Percentiles rank a stretch among this genome's conserved stretches.
Evolutionary conservation across 2,888 invertebrate species (phyloP).

Genomic region (Diplazon laetatorius): DNA sequence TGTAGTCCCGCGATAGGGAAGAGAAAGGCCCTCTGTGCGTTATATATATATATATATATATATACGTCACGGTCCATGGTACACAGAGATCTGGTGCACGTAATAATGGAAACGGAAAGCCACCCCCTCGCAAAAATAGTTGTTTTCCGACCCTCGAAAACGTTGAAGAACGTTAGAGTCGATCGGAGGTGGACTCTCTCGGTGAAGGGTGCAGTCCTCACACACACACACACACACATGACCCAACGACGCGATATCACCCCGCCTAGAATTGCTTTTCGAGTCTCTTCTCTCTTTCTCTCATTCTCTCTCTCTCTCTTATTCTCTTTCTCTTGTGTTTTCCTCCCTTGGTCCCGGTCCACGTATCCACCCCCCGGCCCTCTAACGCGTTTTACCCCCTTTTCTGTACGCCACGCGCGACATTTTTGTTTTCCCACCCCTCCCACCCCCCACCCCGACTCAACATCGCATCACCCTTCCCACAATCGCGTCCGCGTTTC

Average conservation of each 20-base stretch:
- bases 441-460: background rate
- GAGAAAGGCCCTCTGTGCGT: slow-evolving; percentile 9
- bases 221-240: too few relatives aligned
- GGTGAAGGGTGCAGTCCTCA: slow-evolving; percentile 2
- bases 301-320: too few relatives aligned
- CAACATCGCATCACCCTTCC: too few relatives aligned
- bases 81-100: slow-evolving; percentile 36
- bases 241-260: too few relatives aligned
- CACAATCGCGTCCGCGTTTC: background rate
- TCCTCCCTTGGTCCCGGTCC: too few relatives aligned
- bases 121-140: slow-evolving; percentile 62
- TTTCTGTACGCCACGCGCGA: too few relatives aligned
- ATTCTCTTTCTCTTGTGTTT: too few relatives aligned
- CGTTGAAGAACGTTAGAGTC: slow-evolving; percentile 56
- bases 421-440: background rate
- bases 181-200: slow-evolving; percentile 65
- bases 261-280: too few relatives aligned
- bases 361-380: too few relatives aligned
- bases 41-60: background rate
- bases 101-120: slow-evolving; percentile 42
- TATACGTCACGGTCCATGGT: background rate
- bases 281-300: too few relatives aligned
- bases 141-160: slow-evolving; percentile 65
- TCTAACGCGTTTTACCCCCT: slow-evolving; percentile 17
- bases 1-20: too few relatives aligned